Evolutionary conservation across 2,888 invertebrate species (phyloP), one percentile per base, ranked within the genome.

Genomic region (Callosobruchus maculatus): DNA sequence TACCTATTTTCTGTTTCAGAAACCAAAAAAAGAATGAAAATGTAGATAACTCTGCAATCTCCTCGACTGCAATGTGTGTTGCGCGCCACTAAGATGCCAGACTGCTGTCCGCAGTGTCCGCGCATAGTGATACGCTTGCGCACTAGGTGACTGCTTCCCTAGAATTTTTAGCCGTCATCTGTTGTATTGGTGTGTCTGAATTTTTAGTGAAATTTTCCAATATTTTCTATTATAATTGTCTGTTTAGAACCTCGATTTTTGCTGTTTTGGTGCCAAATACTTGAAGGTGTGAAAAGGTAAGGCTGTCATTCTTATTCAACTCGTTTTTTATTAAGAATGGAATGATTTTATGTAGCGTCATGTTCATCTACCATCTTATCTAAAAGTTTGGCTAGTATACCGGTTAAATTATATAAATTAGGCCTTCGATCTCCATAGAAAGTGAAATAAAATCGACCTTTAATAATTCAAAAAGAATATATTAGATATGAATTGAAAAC

Each of bases 111-210:
- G 49, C 49, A 18, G 49, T 49, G 49, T 49, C 49, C 49, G 49
- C 49, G 49, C 49, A 49, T 49, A 49, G 49, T 13, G 49, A 49
- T 49, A 49, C 7, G 49, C 49, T 13, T 49, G 49, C 49, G 49
- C 49, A 49, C 49, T 49, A 49, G 49, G 88, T 87, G 85, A 77
- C 82, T 80, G 80, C 79, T 73, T 82, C 80, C 85, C 82, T 87
- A 86, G 85, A 88, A 88, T 87, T 86, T 86, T 86, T 87, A 87
- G 87, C 88, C 88, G 88, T 89, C 89, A 89, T 87, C 88, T 89
- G 88, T 88, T 88, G 87, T 87, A 87, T 88, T 88, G 88, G 88
- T 88, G 88, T 76, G 76, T 72, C 74, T 73, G 70, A 74, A 74
- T 74, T 74, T 73, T 74, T 72, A 88, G 88, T 85, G 83, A 83